phyloP scores from a whole-genome alignment of 2,797 vertebrate genomes.

The Pseudopleuronectes americanus region DNA sequence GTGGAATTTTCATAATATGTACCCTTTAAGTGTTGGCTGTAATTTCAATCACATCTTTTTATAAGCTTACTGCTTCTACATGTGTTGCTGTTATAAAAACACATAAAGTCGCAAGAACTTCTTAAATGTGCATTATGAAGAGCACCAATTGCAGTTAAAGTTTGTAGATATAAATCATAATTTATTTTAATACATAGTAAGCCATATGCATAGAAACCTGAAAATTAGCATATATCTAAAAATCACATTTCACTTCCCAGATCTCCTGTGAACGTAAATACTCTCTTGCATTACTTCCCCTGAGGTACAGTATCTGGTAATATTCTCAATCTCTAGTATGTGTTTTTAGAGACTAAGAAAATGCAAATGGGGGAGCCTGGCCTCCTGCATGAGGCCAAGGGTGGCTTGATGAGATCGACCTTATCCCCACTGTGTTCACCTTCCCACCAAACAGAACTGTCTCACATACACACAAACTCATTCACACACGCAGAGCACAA shows the following conservation, averaged over 20 bases:
- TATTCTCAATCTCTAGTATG: neutral
- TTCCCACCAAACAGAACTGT: slow-evolving; percentile 13
- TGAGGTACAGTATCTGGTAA: slow-evolving; percentile 6
- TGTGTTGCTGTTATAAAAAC: too few species aligned
- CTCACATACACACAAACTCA: slow-evolving; percentile 1
- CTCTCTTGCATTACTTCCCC: too few species aligned
- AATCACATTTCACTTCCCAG: neutral
- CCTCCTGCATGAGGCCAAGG: slow-evolving; percentile 55
- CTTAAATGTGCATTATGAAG: too few species aligned
- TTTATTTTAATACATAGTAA: neutral
- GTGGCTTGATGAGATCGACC: slow-evolving; percentile 36
- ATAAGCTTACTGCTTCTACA: too few species aligned
- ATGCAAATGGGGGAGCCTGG: slow-evolving; percentile 50
- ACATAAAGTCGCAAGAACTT: too few species aligned
- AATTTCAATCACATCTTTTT: too few species aligned
- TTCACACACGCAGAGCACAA: slow-evolving; percentile 14
- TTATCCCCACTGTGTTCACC: slow-evolving; percentile 25
- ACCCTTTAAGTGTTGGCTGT: too few species aligned
- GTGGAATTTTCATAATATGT: too few species aligned
- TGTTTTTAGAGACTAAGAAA: slow-evolving; percentile 28
- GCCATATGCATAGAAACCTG: neutral
- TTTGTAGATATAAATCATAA: too few species aligned
- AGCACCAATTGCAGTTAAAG: neutral
- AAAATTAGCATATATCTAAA: slow-evolving; percentile 2
- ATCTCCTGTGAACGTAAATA: neutral